Evolutionary conservation across 2,888 invertebrate genomes (phyloP), one percentile per base, ranked within the genome.

Genomic region (Nymphalis urticae): DNA sequence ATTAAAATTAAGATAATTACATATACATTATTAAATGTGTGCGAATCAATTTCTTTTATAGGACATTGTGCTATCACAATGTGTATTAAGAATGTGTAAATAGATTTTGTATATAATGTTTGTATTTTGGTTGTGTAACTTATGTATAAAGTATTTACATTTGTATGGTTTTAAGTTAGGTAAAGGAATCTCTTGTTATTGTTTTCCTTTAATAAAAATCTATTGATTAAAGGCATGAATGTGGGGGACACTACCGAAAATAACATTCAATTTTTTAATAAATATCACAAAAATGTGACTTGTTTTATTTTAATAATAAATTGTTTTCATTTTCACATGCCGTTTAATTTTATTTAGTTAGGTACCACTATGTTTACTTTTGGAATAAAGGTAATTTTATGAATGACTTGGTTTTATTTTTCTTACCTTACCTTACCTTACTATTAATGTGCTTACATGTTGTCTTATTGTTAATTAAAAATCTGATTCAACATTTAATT

Each of bases 1-100:
- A 88, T 83, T 87, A 87, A 85, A 80, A 72, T 83, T 87, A 88
- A 85, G 85, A 60, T 66, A 61, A 83, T 84, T 69, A 71, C 70
- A 50, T 21, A 36, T 61, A 58, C 47, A 48, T 70, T 69, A 60
- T 48, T 53, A 62, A 62, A 65, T 59, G 53, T 58, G 58, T 50
- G 19, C 19, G 21, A 19, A 42, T 19, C 19, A 2, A 19, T 58
- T 36, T 58, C n/a, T 58, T 4, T 58, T 13, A 58, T 42, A 36
- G 42, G 42, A 42, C 21, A 48, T 50, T 64, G 64, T 48, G 64
- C 58, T 65, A 50, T 64, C 64, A 58, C 61, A 62, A 58, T 53
- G 36, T 51, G 54, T 62, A 59, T 64, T 72, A 64, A 68, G 62
- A 64, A 16, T 60, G 63, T 59, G 58, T 65, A 64, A 64, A 27